These are phyloP conservation scores for Zosterops hypoxanthus DNA, from an alignment of 2,113 vertebrate genomes.

Conservation along the genomic window DNA sequence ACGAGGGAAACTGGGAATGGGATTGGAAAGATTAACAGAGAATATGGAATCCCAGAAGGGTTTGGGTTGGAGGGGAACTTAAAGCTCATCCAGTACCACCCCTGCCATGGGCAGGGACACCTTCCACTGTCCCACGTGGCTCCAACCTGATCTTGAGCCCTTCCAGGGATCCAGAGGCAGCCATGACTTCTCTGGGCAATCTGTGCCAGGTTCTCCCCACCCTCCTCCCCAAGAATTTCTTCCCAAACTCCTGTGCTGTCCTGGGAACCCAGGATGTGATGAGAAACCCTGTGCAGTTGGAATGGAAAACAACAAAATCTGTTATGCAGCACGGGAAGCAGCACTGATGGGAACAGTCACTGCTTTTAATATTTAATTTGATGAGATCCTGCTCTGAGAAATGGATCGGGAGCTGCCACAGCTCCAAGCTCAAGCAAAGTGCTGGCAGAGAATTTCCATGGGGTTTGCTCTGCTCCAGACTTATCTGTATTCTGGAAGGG, in stretches of 20 bases:
- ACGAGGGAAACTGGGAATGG: accelerated
- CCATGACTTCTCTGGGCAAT: not conserved
- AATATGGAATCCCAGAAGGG: not conserved
- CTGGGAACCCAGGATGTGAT: not conserved
- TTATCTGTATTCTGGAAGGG: not conserved
- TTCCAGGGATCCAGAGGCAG: not conserved
- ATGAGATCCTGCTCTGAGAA: not conserved
- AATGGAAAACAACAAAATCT: not conserved
- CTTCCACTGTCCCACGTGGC: accelerated
- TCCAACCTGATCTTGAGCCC: not conserved
- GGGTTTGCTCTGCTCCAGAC: accelerated
- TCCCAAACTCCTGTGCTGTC: not conserved
- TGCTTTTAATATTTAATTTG: slow-evolving; percentile 12
- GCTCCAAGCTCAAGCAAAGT: accelerated
- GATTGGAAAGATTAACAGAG: accelerated
- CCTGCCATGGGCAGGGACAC: not conserved
- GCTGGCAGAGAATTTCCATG: not conserved
- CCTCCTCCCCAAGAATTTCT: not conserved
- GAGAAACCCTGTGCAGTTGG: not conserved
- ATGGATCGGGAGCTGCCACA: not conserved
- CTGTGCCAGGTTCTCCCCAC: not conserved
- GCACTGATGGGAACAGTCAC: not conserved
- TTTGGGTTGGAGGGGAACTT: not conserved
- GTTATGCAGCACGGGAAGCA: not conserved
- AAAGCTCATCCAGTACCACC: not conserved